Conservation (phyloP, 1,140 invertebrate genomes). For the Drosophila arawakana region DNA sequence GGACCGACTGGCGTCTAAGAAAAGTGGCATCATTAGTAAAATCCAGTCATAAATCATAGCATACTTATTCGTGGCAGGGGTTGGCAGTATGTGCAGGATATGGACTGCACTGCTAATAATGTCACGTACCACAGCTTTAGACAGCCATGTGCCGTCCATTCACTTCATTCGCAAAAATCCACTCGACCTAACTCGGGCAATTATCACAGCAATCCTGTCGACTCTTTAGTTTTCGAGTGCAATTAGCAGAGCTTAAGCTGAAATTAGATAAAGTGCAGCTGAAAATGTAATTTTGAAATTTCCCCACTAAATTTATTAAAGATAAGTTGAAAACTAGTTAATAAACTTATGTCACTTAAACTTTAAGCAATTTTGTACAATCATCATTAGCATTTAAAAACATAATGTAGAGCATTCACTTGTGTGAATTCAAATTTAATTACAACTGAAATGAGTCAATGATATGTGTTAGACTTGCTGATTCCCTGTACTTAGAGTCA, state of each 20-base stretch:
- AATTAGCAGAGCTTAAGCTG: conserved; percentile 30
- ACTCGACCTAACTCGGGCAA: conserved; percentile 41
- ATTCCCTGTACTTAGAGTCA: neutral
- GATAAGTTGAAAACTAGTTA: neutral
- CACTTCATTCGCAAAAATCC: conserved; percentile 33
- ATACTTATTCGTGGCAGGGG: conserved; percentile 16
- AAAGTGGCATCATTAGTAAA: conserved; percentile 75
- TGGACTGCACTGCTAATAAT: conserved; percentile 76
- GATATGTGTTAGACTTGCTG: neutral
- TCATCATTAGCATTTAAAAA: conserved; percentile 4
- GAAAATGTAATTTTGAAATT: neutral
- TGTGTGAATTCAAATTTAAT: conserved; percentile 52
- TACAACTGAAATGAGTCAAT: conserved; percentile 9
- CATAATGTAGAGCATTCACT: conserved; percentile 2
- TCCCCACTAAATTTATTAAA: too few relatives aligned
- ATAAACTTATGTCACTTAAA: conserved; percentile 6
- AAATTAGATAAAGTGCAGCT: conserved; percentile 7
- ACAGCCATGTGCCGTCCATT: conserved; percentile 67
- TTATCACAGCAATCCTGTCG: conserved; percentile 34
- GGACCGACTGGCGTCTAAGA: conserved; percentile 47
- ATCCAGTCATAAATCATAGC: conserved; percentile 73
- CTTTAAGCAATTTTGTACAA: neutral
- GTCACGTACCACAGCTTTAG: conserved; percentile 77
- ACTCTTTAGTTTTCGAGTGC: conserved; percentile 19
- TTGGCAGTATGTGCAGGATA: conserved; percentile 30